These are phyloP conservation scores for Theocolax elegans DNA, from an alignment of 1,140 invertebrate species.

Conservation along the genomic window DNA sequence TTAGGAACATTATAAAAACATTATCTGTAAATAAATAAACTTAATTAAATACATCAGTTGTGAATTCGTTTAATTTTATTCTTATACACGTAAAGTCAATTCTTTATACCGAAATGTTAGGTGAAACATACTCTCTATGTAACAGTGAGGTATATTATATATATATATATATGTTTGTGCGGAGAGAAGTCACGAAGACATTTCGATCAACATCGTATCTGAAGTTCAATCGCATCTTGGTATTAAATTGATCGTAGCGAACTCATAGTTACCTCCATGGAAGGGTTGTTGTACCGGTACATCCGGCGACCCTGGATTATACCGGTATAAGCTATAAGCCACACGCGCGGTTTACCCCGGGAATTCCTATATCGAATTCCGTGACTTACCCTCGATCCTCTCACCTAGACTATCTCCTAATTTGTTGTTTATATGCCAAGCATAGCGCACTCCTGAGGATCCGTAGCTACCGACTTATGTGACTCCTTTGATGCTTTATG, in stretches of 20 bases:
- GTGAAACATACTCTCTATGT: too few relatives aligned
- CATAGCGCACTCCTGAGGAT: background rate
- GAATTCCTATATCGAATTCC: constrained; percentile 28
- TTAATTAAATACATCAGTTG: too few relatives aligned
- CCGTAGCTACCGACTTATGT: background rate
- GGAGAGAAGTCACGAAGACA: too few relatives aligned
- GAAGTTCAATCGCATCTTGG: constrained; percentile 36
- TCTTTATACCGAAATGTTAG: too few relatives aligned
- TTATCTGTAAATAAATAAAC: too few relatives aligned
- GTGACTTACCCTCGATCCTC: background rate
- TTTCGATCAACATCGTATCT: too few relatives aligned
- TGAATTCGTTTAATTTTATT: too few relatives aligned
- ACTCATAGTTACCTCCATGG: constrained; percentile 25
- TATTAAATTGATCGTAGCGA: constrained; percentile 34
- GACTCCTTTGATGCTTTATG: background rate
- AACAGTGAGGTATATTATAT: too few relatives aligned
- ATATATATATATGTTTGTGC: too few relatives aligned
- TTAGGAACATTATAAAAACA: too few relatives aligned
- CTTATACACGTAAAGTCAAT: too few relatives aligned
- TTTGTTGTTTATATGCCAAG: constrained; percentile 30
- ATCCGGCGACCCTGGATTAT: background rate
- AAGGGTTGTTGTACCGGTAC: constrained; percentile 2
- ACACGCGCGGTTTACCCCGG: background rate
- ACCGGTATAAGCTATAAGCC: constrained; percentile 14
- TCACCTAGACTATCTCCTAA: constrained; percentile 13